Conservation (phyloP, 2,888 invertebrate species). For the Lasiommata megera region DNA sequence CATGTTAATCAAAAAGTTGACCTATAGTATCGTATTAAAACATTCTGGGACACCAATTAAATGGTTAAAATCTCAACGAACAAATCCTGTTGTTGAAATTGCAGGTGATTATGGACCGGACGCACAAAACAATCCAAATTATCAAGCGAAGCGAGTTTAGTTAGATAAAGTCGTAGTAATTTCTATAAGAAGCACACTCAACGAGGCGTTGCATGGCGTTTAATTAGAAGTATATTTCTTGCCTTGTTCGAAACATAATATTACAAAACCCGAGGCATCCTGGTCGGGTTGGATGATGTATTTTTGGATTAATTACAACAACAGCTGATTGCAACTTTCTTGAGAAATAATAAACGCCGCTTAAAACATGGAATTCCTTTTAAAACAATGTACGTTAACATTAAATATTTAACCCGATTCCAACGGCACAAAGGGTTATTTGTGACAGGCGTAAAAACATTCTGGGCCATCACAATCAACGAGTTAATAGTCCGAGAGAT, state of each 20-base stretch:
- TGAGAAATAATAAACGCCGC: neutral
- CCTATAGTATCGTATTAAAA: neutral
- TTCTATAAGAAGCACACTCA: too few relatives aligned
- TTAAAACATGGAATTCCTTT: neutral
- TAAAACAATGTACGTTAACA: neutral
- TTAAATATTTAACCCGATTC: neutral
- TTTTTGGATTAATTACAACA: neutral
- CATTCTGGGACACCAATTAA: slow-evolving; percentile 13
- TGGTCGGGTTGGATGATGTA: too few relatives aligned
- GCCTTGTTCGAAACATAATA: too few relatives aligned
- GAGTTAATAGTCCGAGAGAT: slow-evolving; percentile 23
- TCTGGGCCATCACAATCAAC: slow-evolving; percentile 21
- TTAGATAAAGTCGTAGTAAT: too few relatives aligned
- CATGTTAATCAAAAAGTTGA: neutral
- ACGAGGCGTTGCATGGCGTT: too few relatives aligned
- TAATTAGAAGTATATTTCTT: too few relatives aligned
- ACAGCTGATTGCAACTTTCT: neutral
- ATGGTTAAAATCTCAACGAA: neutral
- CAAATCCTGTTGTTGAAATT: neutral
- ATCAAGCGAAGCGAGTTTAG: too few relatives aligned
- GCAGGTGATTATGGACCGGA: neutral
- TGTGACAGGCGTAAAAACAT: neutral
- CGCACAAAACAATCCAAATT: neutral
- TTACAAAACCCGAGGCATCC: too few relatives aligned
- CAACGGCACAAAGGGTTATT: neutral